Evolutionary conservation across 2,888 invertebrate genomes (phyloP).

Genomic region (Eristalinus aeneus): DNA sequence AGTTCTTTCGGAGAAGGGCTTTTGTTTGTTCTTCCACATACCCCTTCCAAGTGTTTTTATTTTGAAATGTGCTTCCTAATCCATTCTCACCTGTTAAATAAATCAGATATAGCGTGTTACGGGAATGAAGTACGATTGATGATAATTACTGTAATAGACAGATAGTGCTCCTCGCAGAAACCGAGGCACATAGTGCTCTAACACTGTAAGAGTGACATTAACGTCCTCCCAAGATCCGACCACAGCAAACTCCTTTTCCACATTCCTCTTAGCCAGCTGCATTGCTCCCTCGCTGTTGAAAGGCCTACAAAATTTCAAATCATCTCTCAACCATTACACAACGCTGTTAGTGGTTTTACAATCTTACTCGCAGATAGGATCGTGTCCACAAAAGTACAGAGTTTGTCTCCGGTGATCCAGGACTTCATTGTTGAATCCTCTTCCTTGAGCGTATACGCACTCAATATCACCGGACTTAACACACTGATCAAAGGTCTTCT

Average conservation of each 20-base stretch:
- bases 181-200: slow-evolving; percentile 88
- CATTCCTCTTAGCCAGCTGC: slow-evolving; percentile 89
- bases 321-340: background rate
- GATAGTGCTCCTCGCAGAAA: slow-evolving; percentile 89
- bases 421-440: slow-evolving; percentile 87
- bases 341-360: background rate
- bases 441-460: slow-evolving; percentile 89
- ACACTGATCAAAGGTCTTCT: slow-evolving; percentile 92
- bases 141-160: slow-evolving; percentile 87
- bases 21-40: slow-evolving; percentile 71
- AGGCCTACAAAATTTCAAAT: slow-evolving; percentile 83
- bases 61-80: slow-evolving; percentile 43
- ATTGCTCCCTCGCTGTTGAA: slow-evolving; percentile 90
- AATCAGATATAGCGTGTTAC: background rate
- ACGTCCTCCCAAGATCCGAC: slow-evolving; percentile 93
- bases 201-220: slow-evolving; percentile 89
- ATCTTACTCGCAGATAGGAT: slow-evolving; percentile 88
- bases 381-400: slow-evolving; percentile 93
- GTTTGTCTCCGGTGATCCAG: slow-evolving; percentile 92
- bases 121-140: slow-evolving; percentile 74
- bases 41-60: slow-evolving; percentile 75
- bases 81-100: slow-evolving; percentile 20
- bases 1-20: slow-evolving; percentile 70
- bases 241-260: slow-evolving; percentile 91
- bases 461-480: slow-evolving; percentile 89